phyloP scores from a whole-genome alignment of 2,797 vertebrate genomes.

The Mus spretus region DNA sequence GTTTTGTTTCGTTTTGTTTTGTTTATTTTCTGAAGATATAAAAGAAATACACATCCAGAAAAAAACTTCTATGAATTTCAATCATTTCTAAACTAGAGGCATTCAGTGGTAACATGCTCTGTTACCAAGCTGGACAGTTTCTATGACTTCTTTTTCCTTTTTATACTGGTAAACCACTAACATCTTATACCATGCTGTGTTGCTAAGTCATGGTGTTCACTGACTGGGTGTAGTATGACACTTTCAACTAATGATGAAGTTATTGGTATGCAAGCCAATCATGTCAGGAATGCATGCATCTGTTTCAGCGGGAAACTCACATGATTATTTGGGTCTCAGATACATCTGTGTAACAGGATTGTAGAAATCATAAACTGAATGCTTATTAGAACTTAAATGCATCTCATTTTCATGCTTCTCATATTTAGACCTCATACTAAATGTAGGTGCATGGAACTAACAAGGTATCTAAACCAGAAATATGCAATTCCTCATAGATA shows the following conservation, averaged over 20 bases:
- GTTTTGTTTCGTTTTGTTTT: background rate
- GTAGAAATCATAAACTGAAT: background rate
- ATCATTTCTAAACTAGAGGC: background rate
- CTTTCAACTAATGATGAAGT: background rate
- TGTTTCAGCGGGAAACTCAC: background rate
- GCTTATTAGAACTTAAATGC: slow-evolving; percentile 32
- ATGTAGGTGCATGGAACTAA: background rate
- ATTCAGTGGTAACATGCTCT: background rate
- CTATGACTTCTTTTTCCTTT: background rate
- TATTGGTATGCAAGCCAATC: too few species aligned
- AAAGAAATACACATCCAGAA: background rate
- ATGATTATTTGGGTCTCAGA: slow-evolving; percentile 12
- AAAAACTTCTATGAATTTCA: background rate
- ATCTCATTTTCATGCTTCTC: slow-evolving; percentile 15
- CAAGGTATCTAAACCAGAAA: background rate
- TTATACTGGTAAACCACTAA: background rate
- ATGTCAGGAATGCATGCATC: background rate
- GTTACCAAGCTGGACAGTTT: background rate
- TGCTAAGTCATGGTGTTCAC: background rate
- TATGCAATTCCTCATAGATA: background rate
- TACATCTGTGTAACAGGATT: background rate
- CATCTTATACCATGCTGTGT: background rate
- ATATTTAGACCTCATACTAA: background rate
- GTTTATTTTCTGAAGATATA: background rate
- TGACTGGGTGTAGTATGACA: background rate